A percentile compares a stretch with the other conserved stretches of the same genome.
Evolutionary conservation across 2,888 invertebrate species (phyloP).

Genomic region (Camptogramma bilineatum): DNA sequence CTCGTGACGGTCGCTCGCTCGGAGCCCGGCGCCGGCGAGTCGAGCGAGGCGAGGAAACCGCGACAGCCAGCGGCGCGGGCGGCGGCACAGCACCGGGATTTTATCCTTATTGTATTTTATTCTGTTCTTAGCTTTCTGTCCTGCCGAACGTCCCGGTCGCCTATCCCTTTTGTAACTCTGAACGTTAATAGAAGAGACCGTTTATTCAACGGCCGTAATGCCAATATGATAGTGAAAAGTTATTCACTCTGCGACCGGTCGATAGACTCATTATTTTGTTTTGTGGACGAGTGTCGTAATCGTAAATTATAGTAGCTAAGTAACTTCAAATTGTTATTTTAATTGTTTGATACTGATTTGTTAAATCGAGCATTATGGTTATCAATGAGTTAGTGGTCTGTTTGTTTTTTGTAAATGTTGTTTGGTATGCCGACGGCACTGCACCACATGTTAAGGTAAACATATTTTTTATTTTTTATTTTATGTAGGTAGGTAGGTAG

Average conservation of each 20-base stretch:
- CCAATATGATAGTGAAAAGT: constrained; percentile 71
- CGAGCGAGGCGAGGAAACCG: constrained; percentile 47
- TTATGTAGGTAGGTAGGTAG: background rate
- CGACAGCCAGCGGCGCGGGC: constrained; percentile 52
- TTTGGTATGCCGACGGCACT: constrained; percentile 63
- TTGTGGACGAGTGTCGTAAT: constrained; percentile 66
- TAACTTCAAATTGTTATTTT: constrained; percentile 43
- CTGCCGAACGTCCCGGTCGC: constrained; percentile 66
- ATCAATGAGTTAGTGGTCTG: constrained; percentile 68
- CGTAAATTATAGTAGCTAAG: constrained; percentile 53
- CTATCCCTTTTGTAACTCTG: constrained; percentile 54
- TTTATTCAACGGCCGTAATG: constrained; percentile 58
- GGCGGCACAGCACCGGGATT: constrained; percentile 61
- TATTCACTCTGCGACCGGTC: constrained; percentile 54
- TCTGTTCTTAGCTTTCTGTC: constrained; percentile 74
- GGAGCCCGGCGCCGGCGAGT: constrained; percentile 45
- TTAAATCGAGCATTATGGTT: constrained; percentile 66
- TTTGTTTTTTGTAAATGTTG: constrained; percentile 69
- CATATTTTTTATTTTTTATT: constrained; percentile 31
- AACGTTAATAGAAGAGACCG: constrained; percentile 57
- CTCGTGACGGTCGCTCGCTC: constrained; percentile 23
- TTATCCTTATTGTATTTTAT: constrained; percentile 78
- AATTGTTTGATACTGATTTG: constrained; percentile 34
- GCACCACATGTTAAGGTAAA: constrained; percentile 74
- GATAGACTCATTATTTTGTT: constrained; percentile 64